Evolutionary conservation across 2,888 invertebrate genomes (phyloP).

Genomic region (Acleris cristana): DNA sequence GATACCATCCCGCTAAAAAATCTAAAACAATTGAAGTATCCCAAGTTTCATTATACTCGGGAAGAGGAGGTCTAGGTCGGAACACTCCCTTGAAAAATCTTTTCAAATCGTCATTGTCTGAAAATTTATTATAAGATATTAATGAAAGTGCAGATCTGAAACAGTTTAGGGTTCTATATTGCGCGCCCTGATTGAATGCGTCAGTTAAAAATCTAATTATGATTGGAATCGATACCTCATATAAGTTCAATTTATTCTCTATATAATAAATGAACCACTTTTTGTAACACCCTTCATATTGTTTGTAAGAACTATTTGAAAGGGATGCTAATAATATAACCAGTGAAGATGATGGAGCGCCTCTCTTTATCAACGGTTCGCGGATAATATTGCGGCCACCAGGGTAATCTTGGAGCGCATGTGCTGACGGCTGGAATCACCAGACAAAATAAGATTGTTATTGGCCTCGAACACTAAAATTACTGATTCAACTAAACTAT

Average conservation of each 20-base stretch:
- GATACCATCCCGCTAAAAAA: slow-evolving; percentile 26
- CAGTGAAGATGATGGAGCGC: slow-evolving; percentile 21
- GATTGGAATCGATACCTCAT: slow-evolving; percentile 24
- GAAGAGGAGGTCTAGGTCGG: slow-evolving; percentile 35
- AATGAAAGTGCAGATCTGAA: slow-evolving; percentile 29
- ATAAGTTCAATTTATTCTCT: slow-evolving; percentile 30
- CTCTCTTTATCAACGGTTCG: slow-evolving; percentile 30
- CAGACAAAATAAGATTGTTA: slow-evolving; percentile 29
- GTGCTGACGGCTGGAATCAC: slow-evolving; percentile 25
- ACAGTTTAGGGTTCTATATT: slow-evolving; percentile 32
- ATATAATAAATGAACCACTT: slow-evolving; percentile 39
- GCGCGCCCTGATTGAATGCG: slow-evolving; percentile 22
- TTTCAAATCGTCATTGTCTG: slow-evolving; percentile 9
- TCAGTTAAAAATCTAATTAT: slow-evolving; percentile 29
- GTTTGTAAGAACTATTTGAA: slow-evolving; percentile 34
- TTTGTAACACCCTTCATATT: slow-evolving; percentile 36
- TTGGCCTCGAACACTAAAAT: slow-evolving; percentile 11
- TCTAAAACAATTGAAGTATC: slow-evolving; percentile 30
- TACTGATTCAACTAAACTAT: not conserved
- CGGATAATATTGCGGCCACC: slow-evolving; percentile 39
- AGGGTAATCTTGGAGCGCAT: slow-evolving; percentile 37
- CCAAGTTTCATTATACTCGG: slow-evolving; percentile 36
- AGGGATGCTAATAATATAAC: slow-evolving; percentile 33
- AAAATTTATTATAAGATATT: slow-evolving; percentile 12
- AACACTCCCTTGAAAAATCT: slow-evolving; percentile 37